A percentile compares a stretch with the other conserved stretches of the same genome.
phyloP scores from a whole-genome alignment of 2,888 invertebrate genomes.

The Alcis repandata region DNA sequence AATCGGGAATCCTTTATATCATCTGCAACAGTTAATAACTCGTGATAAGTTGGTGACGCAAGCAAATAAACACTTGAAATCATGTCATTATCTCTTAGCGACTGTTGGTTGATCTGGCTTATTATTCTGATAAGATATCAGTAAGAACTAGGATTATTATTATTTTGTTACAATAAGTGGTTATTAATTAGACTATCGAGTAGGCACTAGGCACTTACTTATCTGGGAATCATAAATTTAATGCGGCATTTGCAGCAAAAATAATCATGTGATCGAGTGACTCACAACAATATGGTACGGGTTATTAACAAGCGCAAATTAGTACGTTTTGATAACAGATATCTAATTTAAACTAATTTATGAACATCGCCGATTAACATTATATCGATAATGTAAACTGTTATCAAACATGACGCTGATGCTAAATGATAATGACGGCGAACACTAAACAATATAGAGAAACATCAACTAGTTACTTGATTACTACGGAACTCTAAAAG shows the following conservation, averaged over 20 bases:
- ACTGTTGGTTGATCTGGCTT: neutral
- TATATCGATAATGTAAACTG: slow-evolving; percentile 6
- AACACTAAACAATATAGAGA: neutral
- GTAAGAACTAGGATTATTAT: neutral
- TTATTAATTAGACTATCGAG: neutral
- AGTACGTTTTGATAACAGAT: slow-evolving; percentile 2
- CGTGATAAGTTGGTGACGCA: neutral
- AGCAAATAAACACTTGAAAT: slow-evolving; percentile 9
- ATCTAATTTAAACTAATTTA: slow-evolving; percentile 15
- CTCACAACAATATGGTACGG: neutral
- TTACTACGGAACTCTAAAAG: too few species aligned
- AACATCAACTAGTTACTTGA: neutral
- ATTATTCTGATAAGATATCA: slow-evolving; percentile 6
- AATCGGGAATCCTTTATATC: neutral
- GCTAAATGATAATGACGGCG: too few species aligned
- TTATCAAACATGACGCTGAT: slow-evolving; percentile 14
- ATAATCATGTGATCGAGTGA: slow-evolving; percentile 3
- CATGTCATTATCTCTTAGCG: slow-evolving; percentile 1
- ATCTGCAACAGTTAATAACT: slow-evolving; percentile 3
- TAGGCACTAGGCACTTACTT: neutral
- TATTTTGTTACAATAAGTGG: neutral
- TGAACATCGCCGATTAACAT: slow-evolving; percentile 5
- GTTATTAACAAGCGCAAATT: slow-evolving; percentile 6
- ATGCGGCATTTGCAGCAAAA: neutral
- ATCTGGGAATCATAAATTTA: neutral